phyloP scores from a whole-genome alignment of 1,140 invertebrate species.

The Zaprionus ghesquierei region DNA sequence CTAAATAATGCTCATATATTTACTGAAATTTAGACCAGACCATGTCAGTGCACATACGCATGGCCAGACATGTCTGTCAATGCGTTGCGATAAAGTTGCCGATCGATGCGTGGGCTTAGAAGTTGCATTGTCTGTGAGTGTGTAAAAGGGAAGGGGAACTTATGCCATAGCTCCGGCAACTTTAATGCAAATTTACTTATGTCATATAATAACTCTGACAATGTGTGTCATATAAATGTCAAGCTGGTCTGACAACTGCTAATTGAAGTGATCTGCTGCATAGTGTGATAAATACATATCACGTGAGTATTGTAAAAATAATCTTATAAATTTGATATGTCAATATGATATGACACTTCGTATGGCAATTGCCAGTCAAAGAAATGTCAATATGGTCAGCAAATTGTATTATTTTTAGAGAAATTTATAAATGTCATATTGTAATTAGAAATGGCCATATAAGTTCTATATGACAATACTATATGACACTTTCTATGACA shows the following conservation, averaged over 20 bases:
- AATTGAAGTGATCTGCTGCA: not conserved
- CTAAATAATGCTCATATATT: not conserved
- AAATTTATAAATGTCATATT: no score
- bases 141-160: not conserved
- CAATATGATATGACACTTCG: not conserved
- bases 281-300: not conserved
- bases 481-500: no score
- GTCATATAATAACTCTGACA: not conserved
- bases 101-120: not conserved
- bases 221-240: not conserved
- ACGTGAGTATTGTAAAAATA: not conserved
- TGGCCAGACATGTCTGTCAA: not conserved
- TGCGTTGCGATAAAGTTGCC: conserved; percentile 15
- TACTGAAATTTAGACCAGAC: not conserved
- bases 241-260: not conserved
- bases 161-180: conserved; percentile 36
- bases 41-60: not conserved
- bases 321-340: not conserved
- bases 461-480: not conserved
- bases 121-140: no score
- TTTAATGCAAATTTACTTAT: conserved; percentile 28
- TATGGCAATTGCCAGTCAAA: not conserved
- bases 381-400: no score
- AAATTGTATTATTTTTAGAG: no score
- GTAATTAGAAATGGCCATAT: no score